phyloP scores from a whole-genome alignment of 2,888 invertebrate species.

The Apodemia duryi region DNA sequence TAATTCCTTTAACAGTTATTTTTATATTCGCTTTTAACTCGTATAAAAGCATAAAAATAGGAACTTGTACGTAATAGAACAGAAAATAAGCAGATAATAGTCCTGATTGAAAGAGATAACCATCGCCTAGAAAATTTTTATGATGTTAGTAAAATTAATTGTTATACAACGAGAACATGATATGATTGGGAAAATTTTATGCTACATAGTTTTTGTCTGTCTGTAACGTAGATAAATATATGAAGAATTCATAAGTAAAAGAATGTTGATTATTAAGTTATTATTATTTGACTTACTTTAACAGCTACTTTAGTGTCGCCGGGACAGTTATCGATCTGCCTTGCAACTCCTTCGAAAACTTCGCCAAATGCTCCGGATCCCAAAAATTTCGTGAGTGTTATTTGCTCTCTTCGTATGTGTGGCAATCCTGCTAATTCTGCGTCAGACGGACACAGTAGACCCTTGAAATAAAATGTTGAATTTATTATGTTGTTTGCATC shows the following conservation, averaged over 20 bases:
- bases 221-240: too few species aligned
- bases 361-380: conserved; percentile 99
- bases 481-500: background rate
- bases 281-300: conserved; percentile 79
- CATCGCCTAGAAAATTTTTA: too few species aligned
- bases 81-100: too few species aligned
- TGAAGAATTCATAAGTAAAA: background rate
- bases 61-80: too few species aligned
- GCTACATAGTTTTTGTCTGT: too few species aligned
- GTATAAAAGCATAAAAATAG: too few species aligned
- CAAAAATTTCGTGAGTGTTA: conserved; percentile 91
- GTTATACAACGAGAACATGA: too few species aligned
- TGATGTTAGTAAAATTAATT: too few species aligned
- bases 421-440: conserved; percentile 89
- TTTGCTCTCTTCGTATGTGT: conserved; percentile 91
- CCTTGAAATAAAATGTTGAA: conserved; percentile 46
- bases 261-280: background rate
- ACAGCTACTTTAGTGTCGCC: conserved; percentile 91
- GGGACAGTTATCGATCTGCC: conserved; percentile 80
- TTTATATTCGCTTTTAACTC: too few species aligned
- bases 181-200: too few species aligned
- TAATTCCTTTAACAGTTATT: too few species aligned
- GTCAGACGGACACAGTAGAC: conserved; percentile 80
- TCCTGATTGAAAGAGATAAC: too few species aligned
- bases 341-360: conserved; percentile 95